These are phyloP conservation scores for Mactra quadrangularis DNA, from an alignment of 1,140 invertebrate genomes.

Conservation along the genomic window DNA sequence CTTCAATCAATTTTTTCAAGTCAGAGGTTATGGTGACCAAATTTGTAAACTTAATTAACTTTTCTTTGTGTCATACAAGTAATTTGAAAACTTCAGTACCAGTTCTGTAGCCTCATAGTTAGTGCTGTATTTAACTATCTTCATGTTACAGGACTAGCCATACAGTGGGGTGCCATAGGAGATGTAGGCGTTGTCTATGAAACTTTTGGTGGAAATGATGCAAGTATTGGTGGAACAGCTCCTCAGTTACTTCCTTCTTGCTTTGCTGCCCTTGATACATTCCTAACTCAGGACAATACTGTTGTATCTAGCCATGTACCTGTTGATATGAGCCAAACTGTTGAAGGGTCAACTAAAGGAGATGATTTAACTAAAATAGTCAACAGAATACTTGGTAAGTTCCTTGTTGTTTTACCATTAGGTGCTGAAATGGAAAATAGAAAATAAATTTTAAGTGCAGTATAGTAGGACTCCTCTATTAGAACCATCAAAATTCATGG, in stretches of 20 bases:
- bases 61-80: no score
- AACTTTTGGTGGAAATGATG: constrained; percentile 94
- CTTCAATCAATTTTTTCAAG: no score
- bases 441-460: neutral
- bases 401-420: no score
- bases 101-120: no score
- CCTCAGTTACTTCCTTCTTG: constrained; percentile 96
- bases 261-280: constrained; percentile 92
- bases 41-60: no score
- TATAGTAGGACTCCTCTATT: neutral
- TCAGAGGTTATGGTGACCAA: no score
- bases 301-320: constrained; percentile 93
- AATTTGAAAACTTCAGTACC: no score
- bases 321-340: constrained; percentile 86
- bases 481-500: neutral
- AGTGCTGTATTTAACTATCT: no score
- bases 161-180: constrained; percentile 99
- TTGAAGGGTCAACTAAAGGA: constrained; percentile 56
- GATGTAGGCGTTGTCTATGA: constrained; percentile 97
- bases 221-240: constrained; percentile 94
- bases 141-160: constrained; percentile 89
- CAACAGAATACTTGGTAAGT: constrained; percentile 82
- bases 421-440: no score
- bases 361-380: constrained; percentile 56
- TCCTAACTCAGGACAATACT: constrained; percentile 93